Percentiles rank a stretch among this genome's conserved stretches.
Conservation (phyloP, 2,113 vertebrate species). For the Stigmatopora nigra region DNA sequence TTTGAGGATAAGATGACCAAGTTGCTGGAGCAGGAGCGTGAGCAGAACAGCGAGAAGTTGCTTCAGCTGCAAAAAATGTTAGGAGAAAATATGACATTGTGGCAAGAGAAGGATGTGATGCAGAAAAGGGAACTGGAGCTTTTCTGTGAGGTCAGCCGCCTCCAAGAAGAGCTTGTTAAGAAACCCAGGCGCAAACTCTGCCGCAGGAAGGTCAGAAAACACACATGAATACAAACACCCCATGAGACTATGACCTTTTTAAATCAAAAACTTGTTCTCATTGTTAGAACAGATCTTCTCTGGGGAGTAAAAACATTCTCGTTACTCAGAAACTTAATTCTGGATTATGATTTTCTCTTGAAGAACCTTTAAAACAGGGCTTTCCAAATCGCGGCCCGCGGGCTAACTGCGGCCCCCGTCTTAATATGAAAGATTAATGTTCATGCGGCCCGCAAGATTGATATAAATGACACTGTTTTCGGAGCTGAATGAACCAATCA, state of each 20-base stretch:
- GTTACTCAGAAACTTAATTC: too few relatives aligned
- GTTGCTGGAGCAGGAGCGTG: slow-evolving; percentile 23
- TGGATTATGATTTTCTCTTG: neutral
- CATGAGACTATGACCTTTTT: neutral
- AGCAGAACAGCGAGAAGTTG: slow-evolving; percentile 49
- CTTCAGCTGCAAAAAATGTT: slow-evolving; percentile 45
- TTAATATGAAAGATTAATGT: too few relatives aligned
- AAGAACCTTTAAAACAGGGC: too few relatives aligned
- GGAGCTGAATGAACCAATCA: too few relatives aligned
- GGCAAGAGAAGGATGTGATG: neutral
- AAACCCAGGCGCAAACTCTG: slow-evolving; percentile 37
- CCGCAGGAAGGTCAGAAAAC: slow-evolving; percentile 50
- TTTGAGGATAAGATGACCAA: neutral
- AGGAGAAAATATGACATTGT: slow-evolving; percentile 52
- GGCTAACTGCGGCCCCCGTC: too few relatives aligned
- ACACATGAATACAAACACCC: too few relatives aligned
- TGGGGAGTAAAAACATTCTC: neutral
- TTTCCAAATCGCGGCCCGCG: too few relatives aligned
- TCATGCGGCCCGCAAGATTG: too few relatives aligned
- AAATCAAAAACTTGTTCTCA: neutral
- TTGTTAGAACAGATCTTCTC: neutral
- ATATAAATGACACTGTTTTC: too few relatives aligned
- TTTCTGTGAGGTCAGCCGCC: slow-evolving; percentile 30
- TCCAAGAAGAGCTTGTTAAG: slow-evolving; percentile 50
- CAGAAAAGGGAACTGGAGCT: slow-evolving; percentile 2